A percentile compares a stretch with the other conserved stretches of the same genome.
Evolutionary conservation across 2,113 vertebrate species (phyloP).

Genomic region (Epinephelus fuscoguttatus): DNA sequence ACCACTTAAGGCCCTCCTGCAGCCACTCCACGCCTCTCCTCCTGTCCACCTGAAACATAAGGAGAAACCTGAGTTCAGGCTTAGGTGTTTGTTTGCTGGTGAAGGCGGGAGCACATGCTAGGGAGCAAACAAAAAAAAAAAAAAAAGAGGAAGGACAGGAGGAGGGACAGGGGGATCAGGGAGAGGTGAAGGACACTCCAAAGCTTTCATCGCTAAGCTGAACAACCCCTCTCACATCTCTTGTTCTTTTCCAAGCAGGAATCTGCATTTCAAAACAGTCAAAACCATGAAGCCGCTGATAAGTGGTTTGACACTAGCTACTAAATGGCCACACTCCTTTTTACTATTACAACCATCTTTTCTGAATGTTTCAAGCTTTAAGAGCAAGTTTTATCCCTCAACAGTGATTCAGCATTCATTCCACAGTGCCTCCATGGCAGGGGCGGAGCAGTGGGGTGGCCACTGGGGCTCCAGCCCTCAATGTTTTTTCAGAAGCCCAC

Average conservation of each 20-base stretch:
- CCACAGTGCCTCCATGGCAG: too few species aligned
- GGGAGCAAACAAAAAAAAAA: background rate
- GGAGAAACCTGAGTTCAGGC: constrained; percentile 37
- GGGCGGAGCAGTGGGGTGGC: too few species aligned
- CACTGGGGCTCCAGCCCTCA: too few species aligned
- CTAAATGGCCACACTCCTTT: background rate
- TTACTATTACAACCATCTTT: background rate
- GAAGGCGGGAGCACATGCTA: background rate
- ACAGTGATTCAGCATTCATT: background rate
- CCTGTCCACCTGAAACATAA: constrained; percentile 37
- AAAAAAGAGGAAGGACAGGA: background rate
- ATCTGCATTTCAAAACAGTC: background rate
- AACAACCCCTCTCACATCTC: background rate
- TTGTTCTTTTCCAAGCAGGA: background rate
- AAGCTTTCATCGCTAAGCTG: constrained; percentile 13
- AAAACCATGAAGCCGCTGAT: background rate
- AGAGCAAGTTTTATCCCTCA: background rate
- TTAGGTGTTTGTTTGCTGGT: constrained; percentile 22
- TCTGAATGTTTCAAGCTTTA: background rate
- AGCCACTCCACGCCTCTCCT: background rate
- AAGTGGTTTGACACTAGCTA: background rate
- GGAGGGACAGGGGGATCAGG: background rate
- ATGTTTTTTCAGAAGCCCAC: too few species aligned
- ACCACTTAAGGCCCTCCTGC: constrained; percentile 35
- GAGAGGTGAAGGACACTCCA: constrained; percentile 43